Percentiles rank a stretch among this genome's conserved stretches.
phyloP scores from a whole-genome alignment of 2,888 invertebrate species.

The Hypomecis punctinalis region DNA sequence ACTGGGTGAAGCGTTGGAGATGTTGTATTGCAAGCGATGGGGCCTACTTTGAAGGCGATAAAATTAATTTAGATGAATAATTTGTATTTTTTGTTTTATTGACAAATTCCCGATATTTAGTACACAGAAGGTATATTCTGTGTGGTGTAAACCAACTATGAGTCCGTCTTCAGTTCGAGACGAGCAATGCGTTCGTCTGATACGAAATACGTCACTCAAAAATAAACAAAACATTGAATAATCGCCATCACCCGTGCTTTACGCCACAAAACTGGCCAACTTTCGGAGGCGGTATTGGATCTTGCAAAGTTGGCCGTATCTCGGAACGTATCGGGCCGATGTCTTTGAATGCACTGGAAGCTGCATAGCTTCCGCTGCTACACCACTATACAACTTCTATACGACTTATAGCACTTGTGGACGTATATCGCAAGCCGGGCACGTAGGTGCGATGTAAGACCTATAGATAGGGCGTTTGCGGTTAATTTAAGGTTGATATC shows the following conservation, averaged over 20 bases:
- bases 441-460: conserved; percentile 31
- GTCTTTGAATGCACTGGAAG: conserved; percentile 42
- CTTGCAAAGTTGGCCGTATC: conserved; percentile 47
- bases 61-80: too few species aligned
- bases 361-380: conserved; percentile 25
- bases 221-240: too few species aligned
- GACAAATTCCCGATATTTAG: too few species aligned
- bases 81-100: too few species aligned
- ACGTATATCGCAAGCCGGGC: conserved; percentile 17
- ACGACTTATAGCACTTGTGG: conserved; percentile 9
- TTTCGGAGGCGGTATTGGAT: conserved; percentile 49
- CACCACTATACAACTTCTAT: conserved; percentile 5
- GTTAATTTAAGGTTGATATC: conserved; percentile 29
- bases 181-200: too few species aligned
- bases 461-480: conserved; percentile 24
- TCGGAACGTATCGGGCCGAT: conserved; percentile 43
- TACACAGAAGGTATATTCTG: too few species aligned
- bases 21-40: too few species aligned
- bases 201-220: too few species aligned
- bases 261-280: conserved; percentile 45
- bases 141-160: neutral
- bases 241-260: conserved; percentile 40
- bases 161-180: too few species aligned
- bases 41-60: too few species aligned
- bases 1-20: too few species aligned